phyloP scores from a whole-genome alignment of 2,888 invertebrate species.

The Lycaena phlaeas region DNA sequence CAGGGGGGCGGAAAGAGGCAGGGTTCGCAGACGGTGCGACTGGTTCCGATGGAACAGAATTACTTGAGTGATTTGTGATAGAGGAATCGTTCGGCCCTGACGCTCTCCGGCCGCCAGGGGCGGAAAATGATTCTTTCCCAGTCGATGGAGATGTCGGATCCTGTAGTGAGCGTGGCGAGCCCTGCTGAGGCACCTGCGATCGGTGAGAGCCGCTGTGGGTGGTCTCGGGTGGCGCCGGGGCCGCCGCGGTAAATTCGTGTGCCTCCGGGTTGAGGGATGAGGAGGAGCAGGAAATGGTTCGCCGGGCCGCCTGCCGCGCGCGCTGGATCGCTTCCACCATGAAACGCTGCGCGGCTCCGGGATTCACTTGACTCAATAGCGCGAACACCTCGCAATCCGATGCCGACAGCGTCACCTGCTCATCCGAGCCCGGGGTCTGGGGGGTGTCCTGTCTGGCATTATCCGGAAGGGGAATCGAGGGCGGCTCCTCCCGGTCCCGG shows the following conservation, averaged over 20 bases:
- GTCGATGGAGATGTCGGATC: too few species aligned
- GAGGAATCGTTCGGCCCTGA: too few species aligned
- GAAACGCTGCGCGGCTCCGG: slow-evolving; percentile 39
- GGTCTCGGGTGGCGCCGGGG: background rate
- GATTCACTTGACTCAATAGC: slow-evolving; percentile 31
- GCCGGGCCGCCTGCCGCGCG: slow-evolving; percentile 16
- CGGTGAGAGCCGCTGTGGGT: slow-evolving; percentile 2
- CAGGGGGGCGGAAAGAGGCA: background rate
- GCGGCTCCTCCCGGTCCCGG: background rate
- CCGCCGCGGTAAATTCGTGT: slow-evolving; percentile 8
- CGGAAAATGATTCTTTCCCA: too few species aligned
- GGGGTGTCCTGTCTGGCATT: too few species aligned
- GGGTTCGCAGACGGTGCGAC: slow-evolving; percentile 4
- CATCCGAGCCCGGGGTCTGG: slow-evolving; percentile 2
- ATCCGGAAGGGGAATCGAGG: too few species aligned
- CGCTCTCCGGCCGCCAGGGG: too few species aligned
- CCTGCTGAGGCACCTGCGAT: too few species aligned
- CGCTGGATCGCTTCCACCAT: slow-evolving; percentile 33
- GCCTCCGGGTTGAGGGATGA: slow-evolving; percentile 11
- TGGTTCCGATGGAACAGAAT: too few species aligned
- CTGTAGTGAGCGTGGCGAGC: too few species aligned
- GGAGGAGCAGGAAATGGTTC: slow-evolving; percentile 11
- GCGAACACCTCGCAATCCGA: slow-evolving; percentile 37
- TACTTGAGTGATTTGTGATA: too few species aligned
- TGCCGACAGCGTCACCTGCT: slow-evolving; percentile 28